These are phyloP conservation scores for Heliothis peltigera DNA, from an alignment of 2,888 invertebrate genomes.

Conservation along the genomic window DNA sequence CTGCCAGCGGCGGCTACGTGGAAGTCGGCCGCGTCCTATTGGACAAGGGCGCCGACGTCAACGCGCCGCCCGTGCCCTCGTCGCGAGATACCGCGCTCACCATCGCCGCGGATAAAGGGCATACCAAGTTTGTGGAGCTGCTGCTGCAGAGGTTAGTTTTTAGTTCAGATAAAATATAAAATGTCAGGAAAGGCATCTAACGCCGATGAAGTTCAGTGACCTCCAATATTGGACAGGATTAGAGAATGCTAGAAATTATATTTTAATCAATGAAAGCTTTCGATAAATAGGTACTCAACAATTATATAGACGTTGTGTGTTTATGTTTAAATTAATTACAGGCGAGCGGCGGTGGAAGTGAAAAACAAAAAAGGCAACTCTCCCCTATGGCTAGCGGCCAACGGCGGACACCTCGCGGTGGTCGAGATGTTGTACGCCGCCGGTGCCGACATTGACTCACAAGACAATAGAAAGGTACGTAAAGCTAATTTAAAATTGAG, in stretches of 20 bases:
- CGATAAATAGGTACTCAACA: too few species aligned
- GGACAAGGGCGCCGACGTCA: constrained; percentile 99
- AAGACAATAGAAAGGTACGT: constrained; percentile 97
- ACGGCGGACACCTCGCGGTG: constrained; percentile 99
- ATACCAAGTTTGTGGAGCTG: constrained; percentile 97
- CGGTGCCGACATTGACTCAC: constrained; percentile 98
- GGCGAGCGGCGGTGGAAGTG: constrained; percentile 97
- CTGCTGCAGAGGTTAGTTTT: constrained; percentile 90
- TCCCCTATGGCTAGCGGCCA: constrained; percentile 99
- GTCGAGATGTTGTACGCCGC: constrained; percentile 97
- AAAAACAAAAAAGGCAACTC: constrained; percentile 99
- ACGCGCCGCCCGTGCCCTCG: constrained; percentile 99
- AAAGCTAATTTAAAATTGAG: not conserved
- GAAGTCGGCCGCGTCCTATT: constrained; percentile 98
- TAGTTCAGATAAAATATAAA: too few species aligned
- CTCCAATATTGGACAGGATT: too few species aligned
- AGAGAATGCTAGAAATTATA: too few species aligned
- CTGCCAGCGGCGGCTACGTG: constrained; percentile 99
- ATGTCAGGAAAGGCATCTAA: too few species aligned
- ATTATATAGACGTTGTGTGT: too few species aligned
- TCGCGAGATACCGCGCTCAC: constrained; percentile 99
- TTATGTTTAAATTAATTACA: too few species aligned
- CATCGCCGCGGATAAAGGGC: constrained; percentile 99
- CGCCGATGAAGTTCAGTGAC: too few species aligned
- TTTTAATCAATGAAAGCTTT: too few species aligned